Conservation (phyloP, 2,888 invertebrate genomes). For the Phanerotoma sp. region DNA sequence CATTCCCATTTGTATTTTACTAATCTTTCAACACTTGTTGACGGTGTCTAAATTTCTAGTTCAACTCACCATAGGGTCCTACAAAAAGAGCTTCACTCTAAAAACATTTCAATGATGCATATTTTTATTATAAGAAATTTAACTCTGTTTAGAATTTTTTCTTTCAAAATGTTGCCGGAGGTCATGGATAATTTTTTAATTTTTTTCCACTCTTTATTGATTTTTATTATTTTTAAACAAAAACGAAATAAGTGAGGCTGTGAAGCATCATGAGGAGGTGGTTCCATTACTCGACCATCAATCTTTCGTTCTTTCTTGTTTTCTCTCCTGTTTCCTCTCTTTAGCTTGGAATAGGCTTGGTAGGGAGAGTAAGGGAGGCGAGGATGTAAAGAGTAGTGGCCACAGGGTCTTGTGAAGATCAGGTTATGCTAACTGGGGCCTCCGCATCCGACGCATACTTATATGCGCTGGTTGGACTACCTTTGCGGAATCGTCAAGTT, state of each 20-base stretch:
- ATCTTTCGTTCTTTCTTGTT: conserved; percentile 34
- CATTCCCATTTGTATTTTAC: too few relatives aligned
- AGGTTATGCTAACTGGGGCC: conserved; percentile 54
- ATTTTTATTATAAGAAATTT: too few relatives aligned
- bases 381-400: conserved; percentile 23
- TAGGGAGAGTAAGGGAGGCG: too few relatives aligned
- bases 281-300: conserved; percentile 46
- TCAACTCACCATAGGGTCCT: too few relatives aligned
- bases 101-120: too few relatives aligned
- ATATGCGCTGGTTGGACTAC: conserved; percentile 33
- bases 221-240: neutral
- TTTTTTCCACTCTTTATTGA: neutral
- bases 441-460: conserved; percentile 40
- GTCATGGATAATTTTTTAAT: neutral
- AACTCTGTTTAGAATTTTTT: too few relatives aligned
- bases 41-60: too few relatives aligned
- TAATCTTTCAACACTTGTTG: too few relatives aligned
- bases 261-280: conserved; percentile 28
- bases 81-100: too few relatives aligned
- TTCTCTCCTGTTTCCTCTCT: too few relatives aligned
- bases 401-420: conserved; percentile 43
- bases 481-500: conserved; percentile 18
- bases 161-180: too few relatives aligned
- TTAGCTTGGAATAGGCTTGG: neutral
- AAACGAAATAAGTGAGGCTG: conserved; percentile 19